Percentiles rank a stretch among this genome's conserved stretches.
These are phyloP conservation scores for Polietes domitor DNA, from an alignment of 2,888 invertebrate species.

Conservation along the genomic window DNA sequence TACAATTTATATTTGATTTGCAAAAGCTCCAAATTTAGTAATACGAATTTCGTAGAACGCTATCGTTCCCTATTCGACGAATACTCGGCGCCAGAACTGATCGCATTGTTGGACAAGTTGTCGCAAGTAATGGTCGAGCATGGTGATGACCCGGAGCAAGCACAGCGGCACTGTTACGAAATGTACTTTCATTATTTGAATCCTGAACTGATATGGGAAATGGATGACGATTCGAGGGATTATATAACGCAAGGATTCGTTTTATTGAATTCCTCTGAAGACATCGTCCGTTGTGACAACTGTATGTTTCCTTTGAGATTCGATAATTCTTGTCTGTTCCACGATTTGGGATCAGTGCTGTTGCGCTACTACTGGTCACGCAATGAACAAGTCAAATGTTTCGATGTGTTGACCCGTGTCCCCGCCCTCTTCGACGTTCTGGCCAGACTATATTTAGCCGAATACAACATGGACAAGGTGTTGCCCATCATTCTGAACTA, in stretches of 20 bases:
- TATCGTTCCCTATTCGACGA: conserved; percentile 79
- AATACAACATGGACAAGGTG: conserved; percentile 78
- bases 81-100: conserved; percentile 79
- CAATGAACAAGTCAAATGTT: conserved; percentile 79
- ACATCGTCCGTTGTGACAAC: conserved; percentile 77
- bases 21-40: conserved; percentile 79
- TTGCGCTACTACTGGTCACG: conserved; percentile 80
- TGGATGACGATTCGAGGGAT: conserved; percentile 79
- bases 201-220: conserved; percentile 80
- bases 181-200: conserved; percentile 81
- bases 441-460: conserved; percentile 79
- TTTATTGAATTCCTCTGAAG: conserved; percentile 74
- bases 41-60: conserved; percentile 78
- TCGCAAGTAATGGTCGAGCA: conserved; percentile 78
- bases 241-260: conserved; percentile 79
- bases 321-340: conserved; percentile 77
- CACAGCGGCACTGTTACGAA: conserved; percentile 78
- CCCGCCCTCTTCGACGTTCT: conserved; percentile 79
- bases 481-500: conserved; percentile 78
- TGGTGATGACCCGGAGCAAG: conserved; percentile 76
- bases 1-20: conserved; percentile 80
- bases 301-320: conserved; percentile 80
- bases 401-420: conserved; percentile 78
- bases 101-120: conserved; percentile 76
- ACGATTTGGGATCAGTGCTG: conserved; percentile 78